Evolutionary conservation across 1,140 invertebrate genomes (phyloP), one percentile per base, ranked within the genome.

Genomic region (Drosophila jambulina): DNA sequence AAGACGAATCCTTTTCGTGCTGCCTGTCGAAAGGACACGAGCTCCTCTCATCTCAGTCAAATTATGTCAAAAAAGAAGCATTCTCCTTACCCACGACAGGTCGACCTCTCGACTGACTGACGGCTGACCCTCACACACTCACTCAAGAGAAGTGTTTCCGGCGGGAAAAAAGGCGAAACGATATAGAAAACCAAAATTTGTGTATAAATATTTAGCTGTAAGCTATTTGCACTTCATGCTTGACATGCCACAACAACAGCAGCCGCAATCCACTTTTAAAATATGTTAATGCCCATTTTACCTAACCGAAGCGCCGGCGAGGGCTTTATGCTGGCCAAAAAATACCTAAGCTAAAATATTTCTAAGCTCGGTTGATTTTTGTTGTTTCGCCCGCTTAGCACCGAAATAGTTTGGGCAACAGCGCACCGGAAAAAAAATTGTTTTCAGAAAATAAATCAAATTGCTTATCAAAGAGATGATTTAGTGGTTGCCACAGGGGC

Each of bases 401-500:
- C 65, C 67, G 45, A 79, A 79, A 79, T 79, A 79, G 76, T 79
- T 79, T 79, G 43, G 75, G 19, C 57, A 75, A 75, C 45, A 76
- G 53, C 58, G 53, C 49, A 53, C 61, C 53, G 53, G 29, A 21
- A 51, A 60, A 53, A 74, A 87, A 69, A 78, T 87, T 87, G 83
- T 87, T 87, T 87, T 88, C 79, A 56, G 64, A 87, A 87, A 88
- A 87, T 87, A 87, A 87, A 87, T 87, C 84, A 87, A 87, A 87
- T 88, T 87, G 84, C 84, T 87, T 87, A 87, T 87, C 84, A 87
- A 87, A 87, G 84, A 88, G 80, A 87, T 87, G 83, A 87, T 87
- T 87, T 87, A 87, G 80, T 88, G 80, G 84, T 76, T 64, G 67
- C 58, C 63, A 67, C 72, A 63, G 54, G 57, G 27, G 4, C 17